These are phyloP conservation scores for Zoanthus solanderi DNA, from an alignment of 92 coral and sea anemone species.

Conservation along the genomic window DNA sequence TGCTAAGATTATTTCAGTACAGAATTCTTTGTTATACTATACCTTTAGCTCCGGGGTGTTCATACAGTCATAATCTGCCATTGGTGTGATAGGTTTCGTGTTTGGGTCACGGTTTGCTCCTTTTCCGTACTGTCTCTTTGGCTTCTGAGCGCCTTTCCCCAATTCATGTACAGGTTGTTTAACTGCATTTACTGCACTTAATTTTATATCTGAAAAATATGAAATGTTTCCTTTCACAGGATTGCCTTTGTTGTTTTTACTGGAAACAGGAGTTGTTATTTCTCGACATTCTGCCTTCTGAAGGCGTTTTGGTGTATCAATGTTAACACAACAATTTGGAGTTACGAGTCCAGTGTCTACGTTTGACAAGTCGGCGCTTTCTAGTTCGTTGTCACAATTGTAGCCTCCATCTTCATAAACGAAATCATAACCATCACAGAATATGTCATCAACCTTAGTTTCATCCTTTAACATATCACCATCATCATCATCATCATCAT, in stretches of 20 bases:
- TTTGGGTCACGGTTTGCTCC: background rate
- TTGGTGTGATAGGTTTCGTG: slow-evolving; percentile 82
- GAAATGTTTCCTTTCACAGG: background rate
- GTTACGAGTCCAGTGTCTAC: background rate
- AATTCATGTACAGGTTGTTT: slow-evolving; percentile 16
- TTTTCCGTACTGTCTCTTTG: slow-evolving; percentile 11
- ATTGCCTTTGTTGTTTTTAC: background rate
- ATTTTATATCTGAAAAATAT: background rate
- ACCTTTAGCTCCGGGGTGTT: slow-evolving; percentile 93
- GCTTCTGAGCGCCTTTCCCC: slow-evolving; percentile 9
- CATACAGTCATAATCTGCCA: slow-evolving; percentile 89
- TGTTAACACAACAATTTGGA: slow-evolving; percentile 26
- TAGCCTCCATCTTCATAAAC: slow-evolving; percentile 93
- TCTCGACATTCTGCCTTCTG: background rate
- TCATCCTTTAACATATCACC: background rate
- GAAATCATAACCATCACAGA: slow-evolving; percentile 53
- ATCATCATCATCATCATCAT: background rate
- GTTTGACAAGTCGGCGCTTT: slow-evolving; percentile 46
- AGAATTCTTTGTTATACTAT: background rate
- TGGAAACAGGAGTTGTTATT: background rate
- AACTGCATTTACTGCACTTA: slow-evolving; percentile 17
- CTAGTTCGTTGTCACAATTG: slow-evolving; percentile 80
- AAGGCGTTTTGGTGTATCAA: slow-evolving; percentile 39
- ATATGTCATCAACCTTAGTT: background rate
- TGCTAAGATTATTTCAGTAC: background rate